Evolutionary conservation across 2,113 vertebrate genomes (phyloP).

Genomic region (Tyrannus savana): DNA sequence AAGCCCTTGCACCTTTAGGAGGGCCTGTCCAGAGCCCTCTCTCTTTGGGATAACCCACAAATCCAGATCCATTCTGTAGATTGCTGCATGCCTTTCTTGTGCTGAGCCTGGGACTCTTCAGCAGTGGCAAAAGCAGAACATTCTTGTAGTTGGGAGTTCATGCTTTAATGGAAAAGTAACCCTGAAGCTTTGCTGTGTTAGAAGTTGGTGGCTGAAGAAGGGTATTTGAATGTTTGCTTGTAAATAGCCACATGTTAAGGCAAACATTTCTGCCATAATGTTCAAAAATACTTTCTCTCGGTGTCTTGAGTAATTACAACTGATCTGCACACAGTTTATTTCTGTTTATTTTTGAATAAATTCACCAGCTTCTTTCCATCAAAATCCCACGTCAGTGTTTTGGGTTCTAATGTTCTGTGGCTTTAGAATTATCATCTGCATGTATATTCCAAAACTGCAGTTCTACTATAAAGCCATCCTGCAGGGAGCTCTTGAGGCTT

Average conservation of each 20-base stretch:
- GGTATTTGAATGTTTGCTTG: neutral
- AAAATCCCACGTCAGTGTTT: neutral
- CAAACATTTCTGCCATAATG: neutral
- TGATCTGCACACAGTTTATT: neutral
- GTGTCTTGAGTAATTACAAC: neutral
- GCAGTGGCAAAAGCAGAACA: neutral
- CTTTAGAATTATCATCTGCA: neutral
- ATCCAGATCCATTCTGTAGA: neutral
- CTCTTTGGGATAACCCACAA: neutral
- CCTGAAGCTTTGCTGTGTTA: neutral
- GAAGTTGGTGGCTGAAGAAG: neutral
- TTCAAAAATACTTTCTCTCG: neutral
- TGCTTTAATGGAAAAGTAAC: neutral
- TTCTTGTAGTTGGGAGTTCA: neutral
- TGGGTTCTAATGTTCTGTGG: slow-evolving; percentile 3
- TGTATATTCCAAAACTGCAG: slow-evolving; percentile 9
- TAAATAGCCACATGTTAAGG: neutral
- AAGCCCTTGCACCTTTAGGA: neutral
- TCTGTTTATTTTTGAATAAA: neutral
- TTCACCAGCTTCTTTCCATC: neutral
- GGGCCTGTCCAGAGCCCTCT: fast-evolving
- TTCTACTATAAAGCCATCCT: neutral
- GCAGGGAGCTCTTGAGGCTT: slow-evolving; percentile 15
- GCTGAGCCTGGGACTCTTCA: neutral
- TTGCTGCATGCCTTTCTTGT: neutral